Percentiles rank a stretch among this genome's conserved stretches.
Evolutionary conservation across 2,888 invertebrate genomes (phyloP).

Genomic region (Sinohyriopsis cumingii): DNA sequence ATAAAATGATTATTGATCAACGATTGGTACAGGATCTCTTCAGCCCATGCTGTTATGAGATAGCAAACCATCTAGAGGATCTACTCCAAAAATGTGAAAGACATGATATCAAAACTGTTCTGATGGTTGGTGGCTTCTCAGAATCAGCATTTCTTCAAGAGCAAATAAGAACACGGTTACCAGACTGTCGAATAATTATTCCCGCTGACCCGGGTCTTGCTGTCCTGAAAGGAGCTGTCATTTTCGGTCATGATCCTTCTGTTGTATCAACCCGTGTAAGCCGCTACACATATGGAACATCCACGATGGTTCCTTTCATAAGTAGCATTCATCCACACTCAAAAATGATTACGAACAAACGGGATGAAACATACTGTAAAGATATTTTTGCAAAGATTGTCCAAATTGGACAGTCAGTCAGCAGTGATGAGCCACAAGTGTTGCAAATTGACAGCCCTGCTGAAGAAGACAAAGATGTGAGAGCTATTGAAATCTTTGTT

Average conservation of each 20-base stretch:
- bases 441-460: too few species aligned
- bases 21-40: background rate
- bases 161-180: background rate
- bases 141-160: background rate
- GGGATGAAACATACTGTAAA: too few species aligned
- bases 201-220: background rate
- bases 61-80: background rate
- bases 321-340: too few species aligned
- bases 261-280: background rate
- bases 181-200: background rate
- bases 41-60: background rate
- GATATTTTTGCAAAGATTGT: too few species aligned
- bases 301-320: too few species aligned
- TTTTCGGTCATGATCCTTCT: background rate
- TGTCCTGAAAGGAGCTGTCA: slow-evolving; percentile 1
- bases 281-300: too few species aligned
- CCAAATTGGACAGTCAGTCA: too few species aligned
- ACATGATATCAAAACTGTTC: background rate
- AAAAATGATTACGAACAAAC: too few species aligned
- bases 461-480: too few species aligned
- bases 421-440: too few species aligned
- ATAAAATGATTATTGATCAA: slow-evolving; percentile 3
- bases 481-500: too few species aligned
- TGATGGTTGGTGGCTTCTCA: slow-evolving; percentile 11
- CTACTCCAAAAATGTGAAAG: background rate